These are phyloP conservation scores for Eulemur coronatus DNA, from an alignment of 2,797 vertebrate genomes.

Conservation along the genomic window DNA sequence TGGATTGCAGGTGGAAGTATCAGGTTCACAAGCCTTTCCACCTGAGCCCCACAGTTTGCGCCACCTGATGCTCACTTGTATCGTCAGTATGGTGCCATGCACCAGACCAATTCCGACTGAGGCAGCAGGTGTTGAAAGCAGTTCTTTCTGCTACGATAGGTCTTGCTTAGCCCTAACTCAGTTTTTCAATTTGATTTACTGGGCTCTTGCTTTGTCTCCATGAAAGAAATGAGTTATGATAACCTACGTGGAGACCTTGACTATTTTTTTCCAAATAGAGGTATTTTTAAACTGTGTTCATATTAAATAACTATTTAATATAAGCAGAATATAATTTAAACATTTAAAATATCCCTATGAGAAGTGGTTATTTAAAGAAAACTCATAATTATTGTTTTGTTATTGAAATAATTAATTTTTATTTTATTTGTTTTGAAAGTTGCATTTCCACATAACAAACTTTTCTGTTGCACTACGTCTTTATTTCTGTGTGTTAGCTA, in stretches of 20 bases:
- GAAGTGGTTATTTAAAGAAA: neutral
- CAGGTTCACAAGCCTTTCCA: accelerated
- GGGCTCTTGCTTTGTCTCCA: neutral
- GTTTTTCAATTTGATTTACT: neutral
- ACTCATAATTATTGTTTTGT: neutral
- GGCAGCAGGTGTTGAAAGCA: neutral
- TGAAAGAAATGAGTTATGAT: neutral
- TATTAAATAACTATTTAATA: neutral
- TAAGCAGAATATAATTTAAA: neutral
- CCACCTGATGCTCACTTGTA: neutral
- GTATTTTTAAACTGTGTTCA: neutral
- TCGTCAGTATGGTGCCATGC: neutral
- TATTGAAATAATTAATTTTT: neutral
- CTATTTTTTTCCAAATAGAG: neutral
- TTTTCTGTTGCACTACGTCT: neutral
- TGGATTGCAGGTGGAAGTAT: neutral
- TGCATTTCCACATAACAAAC: neutral
- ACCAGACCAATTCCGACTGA: neutral
- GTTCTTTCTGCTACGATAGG: neutral
- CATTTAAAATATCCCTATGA: neutral
- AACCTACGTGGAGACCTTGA: neutral
- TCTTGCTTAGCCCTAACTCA: neutral
- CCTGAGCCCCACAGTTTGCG: neutral
- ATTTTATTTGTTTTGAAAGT: neutral
- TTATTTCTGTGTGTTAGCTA: neutral